Percentiles rank a stretch among this genome's conserved stretches.
These are phyloP conservation scores for Penaeus indicus DNA, from an alignment of 1,140 invertebrate genomes.

Conservation along the genomic window DNA sequence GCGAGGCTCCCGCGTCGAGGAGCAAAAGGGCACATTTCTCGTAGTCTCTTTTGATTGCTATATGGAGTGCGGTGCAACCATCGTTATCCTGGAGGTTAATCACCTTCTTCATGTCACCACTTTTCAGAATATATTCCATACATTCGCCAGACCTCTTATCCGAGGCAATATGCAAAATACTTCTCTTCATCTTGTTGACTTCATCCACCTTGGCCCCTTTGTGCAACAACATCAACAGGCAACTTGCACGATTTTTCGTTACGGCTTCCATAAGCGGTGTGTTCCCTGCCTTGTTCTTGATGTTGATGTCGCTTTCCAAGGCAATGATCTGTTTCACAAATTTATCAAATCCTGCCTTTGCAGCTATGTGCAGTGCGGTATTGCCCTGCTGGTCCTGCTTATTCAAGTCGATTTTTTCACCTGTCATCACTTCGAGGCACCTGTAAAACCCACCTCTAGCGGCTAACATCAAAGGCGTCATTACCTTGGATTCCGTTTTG, in stretches of 20 bases:
- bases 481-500: background rate
- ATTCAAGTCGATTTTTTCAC: background rate
- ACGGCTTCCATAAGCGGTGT: slow-evolving; percentile 5
- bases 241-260: background rate
- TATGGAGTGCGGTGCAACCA: background rate
- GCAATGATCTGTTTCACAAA: background rate
- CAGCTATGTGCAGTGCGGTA: background rate
- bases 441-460: slow-evolving; percentile 35
- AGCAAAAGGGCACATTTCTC: background rate
- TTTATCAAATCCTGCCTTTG: background rate
- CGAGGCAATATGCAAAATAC: background rate
- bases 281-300: background rate
- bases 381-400: background rate
- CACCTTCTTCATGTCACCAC: background rate
- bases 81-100: background rate
- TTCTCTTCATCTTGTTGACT: background rate
- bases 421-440: background rate
- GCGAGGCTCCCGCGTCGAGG: background rate
- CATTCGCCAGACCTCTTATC: background rate
- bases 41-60: background rate
- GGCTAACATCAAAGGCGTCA: slow-evolving; percentile 19
- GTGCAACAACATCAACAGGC: background rate
- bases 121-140: background rate
- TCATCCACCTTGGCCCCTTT: background rate
- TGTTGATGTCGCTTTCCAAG: background rate